These are phyloP conservation scores for Chloroceryle inda DNA, from an alignment of 2,797 vertebrate species.

Conservation along the genomic window DNA sequence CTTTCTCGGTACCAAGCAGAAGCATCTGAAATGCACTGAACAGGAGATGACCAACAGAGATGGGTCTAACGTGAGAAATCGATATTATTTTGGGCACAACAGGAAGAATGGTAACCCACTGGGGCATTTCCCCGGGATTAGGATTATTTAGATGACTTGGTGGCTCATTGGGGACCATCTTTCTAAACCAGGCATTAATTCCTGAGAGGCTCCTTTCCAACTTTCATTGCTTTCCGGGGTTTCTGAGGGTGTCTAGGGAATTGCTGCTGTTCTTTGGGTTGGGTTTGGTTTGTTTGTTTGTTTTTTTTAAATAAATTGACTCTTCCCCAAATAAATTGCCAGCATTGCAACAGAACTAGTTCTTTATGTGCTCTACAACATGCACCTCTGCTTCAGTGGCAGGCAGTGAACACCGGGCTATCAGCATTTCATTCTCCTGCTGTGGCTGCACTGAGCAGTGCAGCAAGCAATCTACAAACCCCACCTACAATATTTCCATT, in stretches of 20 bases:
- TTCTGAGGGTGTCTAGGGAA: not conserved
- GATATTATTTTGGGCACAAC: not conserved
- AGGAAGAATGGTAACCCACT: not conserved
- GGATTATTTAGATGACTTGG: not conserved
- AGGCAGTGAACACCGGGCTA: not conserved
- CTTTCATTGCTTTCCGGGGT: not conserved
- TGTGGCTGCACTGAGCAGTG: not conserved
- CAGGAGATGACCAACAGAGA: not conserved
- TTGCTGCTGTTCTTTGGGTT: not conserved
- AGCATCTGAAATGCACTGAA: not conserved
- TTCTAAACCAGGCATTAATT: not conserved
- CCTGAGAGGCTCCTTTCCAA: not conserved
- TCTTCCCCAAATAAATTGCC: not conserved
- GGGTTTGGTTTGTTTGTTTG: not conserved
- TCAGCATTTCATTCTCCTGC: not conserved
- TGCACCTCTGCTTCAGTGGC: not conserved
- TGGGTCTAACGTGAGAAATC: not conserved
- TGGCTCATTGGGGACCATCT: not conserved
- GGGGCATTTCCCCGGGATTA: not conserved
- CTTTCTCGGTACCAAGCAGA: not conserved
- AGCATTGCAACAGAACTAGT: conserved; percentile 2
- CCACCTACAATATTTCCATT: not conserved
- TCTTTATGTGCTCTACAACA: not conserved
- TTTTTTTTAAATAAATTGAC: not conserved
- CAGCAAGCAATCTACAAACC: not conserved